Percentiles rank a stretch among this genome's conserved stretches.
Conservation (phyloP, 2,113 vertebrate species). For the Rallus limicola region DNA sequence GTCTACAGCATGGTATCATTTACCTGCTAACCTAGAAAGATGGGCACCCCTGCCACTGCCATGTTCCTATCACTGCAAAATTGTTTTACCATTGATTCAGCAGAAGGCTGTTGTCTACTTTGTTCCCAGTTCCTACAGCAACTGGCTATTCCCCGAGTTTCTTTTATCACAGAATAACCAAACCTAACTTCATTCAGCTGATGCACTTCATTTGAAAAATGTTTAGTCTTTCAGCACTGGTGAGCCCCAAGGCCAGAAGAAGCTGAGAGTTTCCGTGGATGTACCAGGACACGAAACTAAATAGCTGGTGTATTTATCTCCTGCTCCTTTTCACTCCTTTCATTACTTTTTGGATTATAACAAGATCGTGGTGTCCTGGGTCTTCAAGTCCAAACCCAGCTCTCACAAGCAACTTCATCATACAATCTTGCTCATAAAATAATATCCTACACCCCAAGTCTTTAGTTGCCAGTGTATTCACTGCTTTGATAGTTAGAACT, state of each 20-base stretch:
- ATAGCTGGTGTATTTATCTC: neutral
- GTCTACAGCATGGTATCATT: neutral
- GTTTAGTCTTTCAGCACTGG: neutral
- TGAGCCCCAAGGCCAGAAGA: neutral
- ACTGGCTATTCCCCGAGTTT: neutral
- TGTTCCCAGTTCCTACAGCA: constrained; percentile 25
- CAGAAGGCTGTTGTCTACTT: neutral
- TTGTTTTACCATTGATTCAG: constrained; percentile 60
- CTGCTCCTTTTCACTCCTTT: neutral
- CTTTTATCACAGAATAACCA: neutral
- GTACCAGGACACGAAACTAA: neutral
- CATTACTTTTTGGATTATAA: neutral
- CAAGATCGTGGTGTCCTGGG: neutral
- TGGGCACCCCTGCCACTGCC: neutral
- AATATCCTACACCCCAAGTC: neutral
- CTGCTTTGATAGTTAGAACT: neutral
- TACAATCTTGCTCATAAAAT: neutral
- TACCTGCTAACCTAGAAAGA: constrained; percentile 53
- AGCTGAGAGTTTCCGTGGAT: neutral
- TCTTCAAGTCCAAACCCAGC: neutral
- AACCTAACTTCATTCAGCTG: constrained; percentile 32
- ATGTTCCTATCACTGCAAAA: constrained; percentile 29
- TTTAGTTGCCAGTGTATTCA: neutral
- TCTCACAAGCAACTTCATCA: neutral
- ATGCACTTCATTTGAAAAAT: neutral